Conservation (phyloP, 2,888 invertebrate species). For the Disparrhopalites patrizii region DNA sequence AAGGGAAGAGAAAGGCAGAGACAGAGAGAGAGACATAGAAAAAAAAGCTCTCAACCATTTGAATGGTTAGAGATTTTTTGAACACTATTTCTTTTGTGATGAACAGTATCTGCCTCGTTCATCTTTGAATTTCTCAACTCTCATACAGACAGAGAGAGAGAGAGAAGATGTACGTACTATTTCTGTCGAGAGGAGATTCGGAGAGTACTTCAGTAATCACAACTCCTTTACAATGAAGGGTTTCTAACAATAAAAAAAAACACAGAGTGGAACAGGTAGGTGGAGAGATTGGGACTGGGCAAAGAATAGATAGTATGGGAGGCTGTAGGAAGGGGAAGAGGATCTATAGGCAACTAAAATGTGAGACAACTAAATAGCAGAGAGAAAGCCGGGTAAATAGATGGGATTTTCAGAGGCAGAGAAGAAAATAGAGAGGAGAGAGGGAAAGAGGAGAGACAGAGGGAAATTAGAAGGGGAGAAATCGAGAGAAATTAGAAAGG, state of each 20-base stretch:
- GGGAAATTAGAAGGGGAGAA: no score
- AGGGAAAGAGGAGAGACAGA: slow-evolving; percentile 11
- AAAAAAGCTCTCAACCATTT: slow-evolving; percentile 2
- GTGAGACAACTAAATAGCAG: no score
- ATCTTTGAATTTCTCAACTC: slow-evolving; percentile 20
- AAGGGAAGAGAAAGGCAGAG: no score
- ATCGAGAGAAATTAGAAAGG: no score
- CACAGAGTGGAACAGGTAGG: no score
- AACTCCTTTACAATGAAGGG: slow-evolving; percentile 17
- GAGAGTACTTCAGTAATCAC: slow-evolving; percentile 4
- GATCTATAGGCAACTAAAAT: no score
- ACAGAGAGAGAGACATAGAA: background rate
- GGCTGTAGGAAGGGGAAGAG: background rate
- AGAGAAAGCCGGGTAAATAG: no score
- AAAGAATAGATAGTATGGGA: background rate
- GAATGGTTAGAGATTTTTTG: slow-evolving; percentile 31
- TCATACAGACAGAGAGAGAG: background rate
- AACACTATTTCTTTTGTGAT: slow-evolving; percentile 28
- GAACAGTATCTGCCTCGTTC: slow-evolving; percentile 25
- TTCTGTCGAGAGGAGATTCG: slow-evolving; percentile 11
- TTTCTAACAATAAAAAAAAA: slow-evolving; percentile 1
- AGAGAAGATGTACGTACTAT: slow-evolving; percentile 10
- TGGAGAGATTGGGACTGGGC: no score
- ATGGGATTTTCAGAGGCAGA: no score
- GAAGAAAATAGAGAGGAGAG: slow-evolving; percentile 4